A percentile compares a stretch with the other conserved stretches of the same genome.
Evolutionary conservation across 2,888 invertebrate genomes (phyloP).

Genomic region (Dioctria linearis): DNA sequence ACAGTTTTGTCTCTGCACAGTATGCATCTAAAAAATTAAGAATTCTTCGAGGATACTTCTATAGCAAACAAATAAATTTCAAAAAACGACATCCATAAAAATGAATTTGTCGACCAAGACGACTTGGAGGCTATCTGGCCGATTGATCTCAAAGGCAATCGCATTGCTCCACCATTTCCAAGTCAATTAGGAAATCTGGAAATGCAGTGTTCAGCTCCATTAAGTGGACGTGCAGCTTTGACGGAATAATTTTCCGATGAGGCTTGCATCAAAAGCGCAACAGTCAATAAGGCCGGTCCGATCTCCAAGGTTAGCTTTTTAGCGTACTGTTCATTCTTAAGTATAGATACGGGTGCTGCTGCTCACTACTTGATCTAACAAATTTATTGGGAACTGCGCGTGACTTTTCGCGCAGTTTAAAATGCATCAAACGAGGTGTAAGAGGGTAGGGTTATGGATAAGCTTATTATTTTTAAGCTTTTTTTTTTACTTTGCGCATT

Average conservation of each 20-base stretch:
- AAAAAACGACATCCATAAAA: constrained; percentile 45
- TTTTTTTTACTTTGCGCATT: constrained; percentile 6
- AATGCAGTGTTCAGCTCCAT: constrained; percentile 23
- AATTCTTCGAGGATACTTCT: constrained; percentile 20
- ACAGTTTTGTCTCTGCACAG: background rate
- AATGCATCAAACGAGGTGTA: background rate
- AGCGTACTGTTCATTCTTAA: constrained; percentile 3
- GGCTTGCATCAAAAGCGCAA: constrained; percentile 25
- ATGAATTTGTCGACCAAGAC: constrained; percentile 42
- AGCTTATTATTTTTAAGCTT: background rate
- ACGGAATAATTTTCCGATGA: constrained; percentile 40
- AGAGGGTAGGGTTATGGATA: background rate
- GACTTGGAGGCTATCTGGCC: constrained; percentile 37
- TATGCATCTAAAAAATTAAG: constrained; percentile 21
- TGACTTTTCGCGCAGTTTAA: constrained; percentile 40
- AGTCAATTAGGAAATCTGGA: constrained; percentile 50
- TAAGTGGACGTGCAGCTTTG: constrained; percentile 46
- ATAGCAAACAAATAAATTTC: constrained; percentile 7
- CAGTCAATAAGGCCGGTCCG: constrained; percentile 28
- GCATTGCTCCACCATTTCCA: constrained; percentile 45
- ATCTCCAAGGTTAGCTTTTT: constrained; percentile 26
- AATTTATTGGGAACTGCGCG: constrained; percentile 47
- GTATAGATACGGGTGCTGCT: background rate
- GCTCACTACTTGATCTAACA: constrained; percentile 5
- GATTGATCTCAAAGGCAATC: constrained; percentile 49